These are phyloP conservation scores for Nephrotoma appendiculata DNA, from an alignment of 2,888 invertebrate species.

Conservation along the genomic window DNA sequence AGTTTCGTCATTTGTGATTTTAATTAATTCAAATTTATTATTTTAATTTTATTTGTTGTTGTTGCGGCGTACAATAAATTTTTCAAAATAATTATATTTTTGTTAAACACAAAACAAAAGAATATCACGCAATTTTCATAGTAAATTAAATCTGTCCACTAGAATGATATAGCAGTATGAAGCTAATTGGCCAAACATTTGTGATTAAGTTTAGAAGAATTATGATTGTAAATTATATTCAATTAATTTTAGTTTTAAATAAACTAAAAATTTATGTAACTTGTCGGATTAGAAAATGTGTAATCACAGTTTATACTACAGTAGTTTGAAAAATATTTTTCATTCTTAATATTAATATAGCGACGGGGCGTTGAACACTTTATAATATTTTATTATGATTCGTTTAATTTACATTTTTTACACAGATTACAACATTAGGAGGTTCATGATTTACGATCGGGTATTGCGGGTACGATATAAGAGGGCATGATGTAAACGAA, in stretches of 20 bases:
- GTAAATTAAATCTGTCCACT: neutral
- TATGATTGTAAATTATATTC: too few species aligned
- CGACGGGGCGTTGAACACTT: neutral
- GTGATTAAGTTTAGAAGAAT: too few species aligned
- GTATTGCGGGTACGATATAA: neutral
- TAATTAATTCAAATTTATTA: neutral
- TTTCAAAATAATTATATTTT: neutral
- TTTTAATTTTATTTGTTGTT: neutral
- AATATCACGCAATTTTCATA: neutral
- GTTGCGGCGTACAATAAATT: neutral
- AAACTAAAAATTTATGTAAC: too few species aligned
- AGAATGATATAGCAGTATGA: neutral
- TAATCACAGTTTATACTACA: neutral
- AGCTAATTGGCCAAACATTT: neutral
- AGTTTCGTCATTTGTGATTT: neutral
- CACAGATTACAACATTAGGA: neutral
- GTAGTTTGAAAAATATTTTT: neutral
- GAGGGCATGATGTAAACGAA: neutral
- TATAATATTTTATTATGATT: neutral
- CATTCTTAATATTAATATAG: neutral
- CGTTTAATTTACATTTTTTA: neutral
- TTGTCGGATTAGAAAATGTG: neutral
- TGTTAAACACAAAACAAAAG: neutral
- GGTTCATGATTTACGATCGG: neutral
- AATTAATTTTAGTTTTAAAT: too few species aligned